Percentiles rank a stretch among this genome's conserved stretches.
These are phyloP conservation scores for Glossosoma conforme DNA, from an alignment of 1,140 invertebrate species.

Conservation along the genomic window DNA sequence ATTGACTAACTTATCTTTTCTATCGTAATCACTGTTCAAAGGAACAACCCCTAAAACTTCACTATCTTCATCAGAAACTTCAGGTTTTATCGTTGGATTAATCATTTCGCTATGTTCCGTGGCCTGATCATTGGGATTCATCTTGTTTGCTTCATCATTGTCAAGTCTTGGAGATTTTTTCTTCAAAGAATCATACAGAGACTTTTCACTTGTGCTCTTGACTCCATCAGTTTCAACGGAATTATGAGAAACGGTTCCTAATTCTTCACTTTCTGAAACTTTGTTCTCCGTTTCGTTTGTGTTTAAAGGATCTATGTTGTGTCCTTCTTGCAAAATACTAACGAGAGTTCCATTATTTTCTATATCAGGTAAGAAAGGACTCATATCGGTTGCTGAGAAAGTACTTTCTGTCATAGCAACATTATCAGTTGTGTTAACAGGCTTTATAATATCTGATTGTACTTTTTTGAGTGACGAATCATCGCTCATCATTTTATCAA, in stretches of 20 bases:
- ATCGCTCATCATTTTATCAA: conserved; percentile 12
- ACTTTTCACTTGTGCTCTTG: conserved; percentile 5
- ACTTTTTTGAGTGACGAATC: neutral
- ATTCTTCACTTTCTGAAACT: conserved; percentile 15
- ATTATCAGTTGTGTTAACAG: neutral
- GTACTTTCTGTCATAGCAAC: conserved; percentile 4
- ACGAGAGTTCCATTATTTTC: conserved; percentile 54
- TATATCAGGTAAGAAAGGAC: conserved; percentile 58
- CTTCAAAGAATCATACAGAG: conserved; percentile 15
- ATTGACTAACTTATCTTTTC: conserved; percentile 24
- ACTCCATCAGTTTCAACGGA: neutral
- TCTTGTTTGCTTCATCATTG: conserved; percentile 39
- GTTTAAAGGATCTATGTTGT: conserved; percentile 39
- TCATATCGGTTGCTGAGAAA: conserved; percentile 51
- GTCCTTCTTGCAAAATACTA: conserved; percentile 50
- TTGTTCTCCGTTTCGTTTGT: conserved; percentile 30
- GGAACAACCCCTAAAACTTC: conserved; percentile 25
- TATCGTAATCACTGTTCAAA: conserved; percentile 31
- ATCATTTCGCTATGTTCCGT: conserved; percentile 20
- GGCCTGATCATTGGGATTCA: conserved; percentile 34
- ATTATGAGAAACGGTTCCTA: neutral
- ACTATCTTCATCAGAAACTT: conserved; percentile 21
- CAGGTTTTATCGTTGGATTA: conserved; percentile 9
- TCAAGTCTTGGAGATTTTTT: conserved; percentile 33
- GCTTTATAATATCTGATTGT: neutral